phyloP scores from a whole-genome alignment of 1,140 invertebrate genomes.

The Lysiphlebus fabarum region DNA sequence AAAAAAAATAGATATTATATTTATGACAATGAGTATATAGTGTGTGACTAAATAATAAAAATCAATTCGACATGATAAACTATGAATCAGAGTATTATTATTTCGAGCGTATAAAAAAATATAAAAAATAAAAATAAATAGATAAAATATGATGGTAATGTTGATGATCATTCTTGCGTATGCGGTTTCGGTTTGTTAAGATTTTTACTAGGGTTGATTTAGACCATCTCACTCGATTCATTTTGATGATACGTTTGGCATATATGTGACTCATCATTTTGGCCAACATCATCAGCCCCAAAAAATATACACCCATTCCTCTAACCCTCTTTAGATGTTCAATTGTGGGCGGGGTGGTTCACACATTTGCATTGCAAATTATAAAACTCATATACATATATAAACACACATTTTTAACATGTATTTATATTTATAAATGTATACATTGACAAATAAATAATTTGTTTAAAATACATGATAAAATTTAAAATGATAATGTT shows the following conservation, averaged over 20 bases:
- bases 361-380: slow-evolving; percentile 36
- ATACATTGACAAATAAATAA: neutral
- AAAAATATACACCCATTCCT: slow-evolving; percentile 18
- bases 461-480: too few relatives aligned
- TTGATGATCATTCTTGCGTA: slow-evolving; percentile 24
- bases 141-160: neutral
- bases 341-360: slow-evolving; percentile 13
- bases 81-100: too few relatives aligned
- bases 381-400: too few relatives aligned
- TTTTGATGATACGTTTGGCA: slow-evolving; percentile 29
- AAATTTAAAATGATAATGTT: too few relatives aligned
- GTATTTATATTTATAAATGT: too few relatives aligned
- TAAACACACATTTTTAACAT: too few relatives aligned
- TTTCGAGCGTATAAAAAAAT: too few relatives aligned
- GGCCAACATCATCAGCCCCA: slow-evolving; percentile 17
- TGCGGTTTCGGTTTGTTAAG: slow-evolving; percentile 18
- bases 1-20: too few relatives aligned
- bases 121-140: too few relatives aligned
- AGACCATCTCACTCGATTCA: slow-evolving; percentile 1
- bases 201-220: slow-evolving; percentile 5
- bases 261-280: slow-evolving; percentile 31
- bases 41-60: too few relatives aligned
- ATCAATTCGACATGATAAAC: too few relatives aligned
- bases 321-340: slow-evolving; percentile 19
- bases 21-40: too few relatives aligned